Percentiles rank a stretch among this genome's conserved stretches.
phyloP scores from a whole-genome alignment of 2,797 vertebrate species.

The Onychomys leucogaster region DNA sequence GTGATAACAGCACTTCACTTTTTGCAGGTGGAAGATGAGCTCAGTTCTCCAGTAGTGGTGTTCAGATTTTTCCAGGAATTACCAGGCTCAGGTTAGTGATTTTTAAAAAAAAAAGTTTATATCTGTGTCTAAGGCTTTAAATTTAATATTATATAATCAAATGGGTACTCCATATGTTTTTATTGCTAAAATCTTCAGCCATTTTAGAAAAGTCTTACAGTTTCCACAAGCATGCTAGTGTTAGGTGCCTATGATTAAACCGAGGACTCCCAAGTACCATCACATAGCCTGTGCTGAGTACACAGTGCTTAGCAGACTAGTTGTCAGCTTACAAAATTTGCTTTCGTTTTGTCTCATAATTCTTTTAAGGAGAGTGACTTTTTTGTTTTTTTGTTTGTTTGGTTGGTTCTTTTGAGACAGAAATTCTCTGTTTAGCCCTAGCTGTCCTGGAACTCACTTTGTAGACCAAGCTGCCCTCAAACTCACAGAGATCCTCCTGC shows the following conservation, averaged over 20 bases:
- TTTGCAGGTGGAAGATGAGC: slow-evolving; percentile 96
- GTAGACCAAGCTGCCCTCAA: too few relatives aligned
- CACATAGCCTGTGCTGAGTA: background rate
- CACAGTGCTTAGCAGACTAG: background rate
- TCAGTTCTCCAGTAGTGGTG: slow-evolving; percentile 95
- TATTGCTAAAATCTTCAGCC: slow-evolving; percentile 32
- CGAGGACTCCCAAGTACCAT: background rate
- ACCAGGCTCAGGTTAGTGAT: slow-evolving; percentile 88
- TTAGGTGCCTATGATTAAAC: background rate
- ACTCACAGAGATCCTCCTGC: too few relatives aligned
- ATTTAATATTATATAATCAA: slow-evolving; percentile 51
- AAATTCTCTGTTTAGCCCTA: too few relatives aligned
- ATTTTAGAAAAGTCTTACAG: slow-evolving; percentile 26
- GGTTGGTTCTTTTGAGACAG: background rate
- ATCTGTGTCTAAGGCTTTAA: slow-evolving; percentile 22
- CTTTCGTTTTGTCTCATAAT: background rate
- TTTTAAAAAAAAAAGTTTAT: background rate
- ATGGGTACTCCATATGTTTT: slow-evolving; percentile 26
- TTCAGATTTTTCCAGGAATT: slow-evolving; percentile 93
- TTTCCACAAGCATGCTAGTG: background rate
- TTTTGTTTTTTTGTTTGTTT: background rate
- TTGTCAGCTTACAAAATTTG: background rate
- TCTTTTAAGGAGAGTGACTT: background rate
- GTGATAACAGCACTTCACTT: slow-evolving; percentile 34
- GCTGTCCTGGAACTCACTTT: too few relatives aligned